Evolutionary conservation across 2,888 invertebrate genomes (phyloP).

Genomic region (Andrena haemorrhoa): DNA sequence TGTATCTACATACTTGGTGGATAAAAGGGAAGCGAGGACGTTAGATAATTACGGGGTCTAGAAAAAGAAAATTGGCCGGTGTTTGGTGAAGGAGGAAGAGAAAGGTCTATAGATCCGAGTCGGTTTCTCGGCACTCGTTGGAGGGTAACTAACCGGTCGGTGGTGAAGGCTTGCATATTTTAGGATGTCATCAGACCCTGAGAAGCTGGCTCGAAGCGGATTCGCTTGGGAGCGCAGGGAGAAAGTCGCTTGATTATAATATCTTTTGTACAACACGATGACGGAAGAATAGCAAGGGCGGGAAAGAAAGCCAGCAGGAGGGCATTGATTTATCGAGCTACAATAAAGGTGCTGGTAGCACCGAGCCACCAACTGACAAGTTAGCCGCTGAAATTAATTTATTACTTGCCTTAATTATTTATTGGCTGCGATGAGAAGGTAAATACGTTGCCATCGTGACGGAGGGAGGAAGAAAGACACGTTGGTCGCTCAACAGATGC

Average conservation of each 20-base stretch:
- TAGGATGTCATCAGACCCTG: constrained; percentile 75
- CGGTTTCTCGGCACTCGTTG: constrained; percentile 19
- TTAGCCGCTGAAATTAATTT: constrained; percentile 35
- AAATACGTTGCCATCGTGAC: too few species aligned
- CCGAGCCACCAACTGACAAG: background rate
- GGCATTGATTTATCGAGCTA: constrained; percentile 33
- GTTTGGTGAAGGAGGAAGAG: constrained; percentile 5
- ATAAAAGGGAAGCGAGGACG: constrained; percentile 53
- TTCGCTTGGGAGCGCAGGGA: constrained; percentile 37
- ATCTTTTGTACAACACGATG: constrained; percentile 38
- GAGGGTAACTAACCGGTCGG: constrained; percentile 70
- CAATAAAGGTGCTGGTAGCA: background rate
- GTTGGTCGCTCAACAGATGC: background rate
- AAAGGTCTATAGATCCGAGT: constrained; percentile 16
- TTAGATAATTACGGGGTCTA: background rate
- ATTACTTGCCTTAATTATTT: constrained; percentile 23
- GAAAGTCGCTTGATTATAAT: constrained; percentile 48
- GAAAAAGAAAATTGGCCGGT: background rate
- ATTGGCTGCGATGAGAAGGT: background rate
- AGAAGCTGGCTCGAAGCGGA: constrained; percentile 31
- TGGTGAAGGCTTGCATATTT: constrained; percentile 75
- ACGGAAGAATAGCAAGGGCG: constrained; percentile 16
- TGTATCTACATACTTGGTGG: constrained; percentile 14
- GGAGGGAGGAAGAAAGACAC: background rate
- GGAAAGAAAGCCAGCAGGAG: background rate